Conservation (phyloP, 2,113 vertebrate species). For the Crocuta crocuta region DNA sequence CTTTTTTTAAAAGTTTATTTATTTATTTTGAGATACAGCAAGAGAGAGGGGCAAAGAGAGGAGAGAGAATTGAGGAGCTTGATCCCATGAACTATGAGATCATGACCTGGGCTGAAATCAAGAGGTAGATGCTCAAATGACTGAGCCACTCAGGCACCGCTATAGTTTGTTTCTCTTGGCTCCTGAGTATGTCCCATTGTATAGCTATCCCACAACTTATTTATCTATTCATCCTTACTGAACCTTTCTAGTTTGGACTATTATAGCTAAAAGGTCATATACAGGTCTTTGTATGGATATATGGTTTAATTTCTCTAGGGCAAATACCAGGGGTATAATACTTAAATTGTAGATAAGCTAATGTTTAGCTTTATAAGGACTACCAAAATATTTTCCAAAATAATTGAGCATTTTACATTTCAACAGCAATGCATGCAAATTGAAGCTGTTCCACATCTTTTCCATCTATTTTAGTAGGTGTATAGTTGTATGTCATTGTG, state of each 20-base stretch:
- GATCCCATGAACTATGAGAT: too few relatives aligned
- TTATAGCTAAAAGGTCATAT: neutral
- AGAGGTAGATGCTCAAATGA: too few relatives aligned
- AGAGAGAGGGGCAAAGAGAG: too few relatives aligned
- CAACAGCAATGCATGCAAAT: neutral
- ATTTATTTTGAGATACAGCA: too few relatives aligned
- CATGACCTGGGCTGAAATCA: too few relatives aligned
- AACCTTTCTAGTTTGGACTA: neutral
- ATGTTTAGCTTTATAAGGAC: neutral
- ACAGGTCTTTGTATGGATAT: neutral
- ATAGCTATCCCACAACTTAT: neutral
- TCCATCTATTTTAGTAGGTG: rapidly evolving
- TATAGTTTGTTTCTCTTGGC: neutral
- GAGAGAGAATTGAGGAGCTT: too few relatives aligned
- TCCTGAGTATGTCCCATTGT: neutral
- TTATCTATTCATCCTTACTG: neutral
- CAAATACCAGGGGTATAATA: neutral
- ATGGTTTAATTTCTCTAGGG: neutral
- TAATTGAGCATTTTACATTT: neutral
- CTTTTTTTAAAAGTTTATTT: too few relatives aligned
- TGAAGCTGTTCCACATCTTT: rapidly evolving
- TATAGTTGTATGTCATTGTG: neutral
- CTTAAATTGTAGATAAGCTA: neutral
- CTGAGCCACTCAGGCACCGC: too few relatives aligned
- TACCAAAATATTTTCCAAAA: neutral